Percentiles rank a stretch among this genome's conserved stretches.
These are phyloP conservation scores for Bombus superbus DNA, from an alignment of 1,140 invertebrate genomes.

Conservation along the genomic window DNA sequence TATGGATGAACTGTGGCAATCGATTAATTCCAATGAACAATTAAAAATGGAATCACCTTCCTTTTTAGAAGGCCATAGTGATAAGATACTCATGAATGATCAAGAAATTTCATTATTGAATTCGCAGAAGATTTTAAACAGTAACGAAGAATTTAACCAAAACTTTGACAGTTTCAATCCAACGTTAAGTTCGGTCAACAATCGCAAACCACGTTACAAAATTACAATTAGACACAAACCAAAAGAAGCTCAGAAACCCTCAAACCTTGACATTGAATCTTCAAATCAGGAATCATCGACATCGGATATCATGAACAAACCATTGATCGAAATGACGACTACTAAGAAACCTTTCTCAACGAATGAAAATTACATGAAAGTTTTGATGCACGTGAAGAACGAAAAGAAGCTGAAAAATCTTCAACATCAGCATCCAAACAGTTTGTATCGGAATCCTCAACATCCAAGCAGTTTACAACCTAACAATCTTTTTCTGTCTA, in stretches of 20 bases:
- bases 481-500: not conserved
- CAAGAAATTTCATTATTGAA: not conserved
- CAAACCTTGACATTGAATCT: not conserved
- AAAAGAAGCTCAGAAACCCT: not conserved
- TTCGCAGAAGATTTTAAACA: not conserved
- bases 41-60: not conserved
- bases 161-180: constrained; percentile 2
- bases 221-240: constrained; percentile 38
- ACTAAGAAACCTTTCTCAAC: not conserved
- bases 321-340: not conserved
- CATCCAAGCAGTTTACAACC: not conserved
- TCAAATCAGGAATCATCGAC: not conserved
- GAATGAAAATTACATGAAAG: constrained; percentile 51
- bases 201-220: constrained; percentile 48
- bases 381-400: constrained; percentile 48
- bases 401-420: not conserved
- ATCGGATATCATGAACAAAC: not conserved
- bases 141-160: not conserved
- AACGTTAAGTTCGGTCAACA: not conserved
- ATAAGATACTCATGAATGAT: too few relatives aligned
- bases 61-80: not conserved
- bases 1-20: not conserved
- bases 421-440: not conserved
- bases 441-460: not conserved
- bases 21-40: not conserved